A percentile compares a stretch with the other conserved stretches of the same genome.
These are phyloP conservation scores for Halictus rubicundus DNA, from an alignment of 1,140 invertebrate species.

Conservation along the genomic window DNA sequence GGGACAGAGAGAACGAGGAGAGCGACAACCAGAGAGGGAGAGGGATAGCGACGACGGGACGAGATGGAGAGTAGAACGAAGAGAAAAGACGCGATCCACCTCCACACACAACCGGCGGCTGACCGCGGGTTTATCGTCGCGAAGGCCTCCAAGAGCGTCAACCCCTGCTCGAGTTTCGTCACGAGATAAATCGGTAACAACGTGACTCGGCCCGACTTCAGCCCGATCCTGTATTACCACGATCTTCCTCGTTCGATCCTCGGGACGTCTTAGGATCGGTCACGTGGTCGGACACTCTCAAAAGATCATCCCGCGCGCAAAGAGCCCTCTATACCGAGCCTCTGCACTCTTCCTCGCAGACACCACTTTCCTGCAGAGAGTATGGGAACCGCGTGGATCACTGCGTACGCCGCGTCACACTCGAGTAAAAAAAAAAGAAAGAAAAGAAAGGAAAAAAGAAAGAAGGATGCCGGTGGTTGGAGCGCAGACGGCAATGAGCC, in stretches of 20 bases:
- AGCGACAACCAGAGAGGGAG: no score
- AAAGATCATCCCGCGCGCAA: no score
- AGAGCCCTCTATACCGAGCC: no score
- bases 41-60: no score
- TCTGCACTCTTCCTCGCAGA: no score
- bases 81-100: constrained; percentile 30
- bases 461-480: constrained; percentile 39
- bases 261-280: not conserved
- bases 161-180: constrained; percentile 48
- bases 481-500: constrained; percentile 57
- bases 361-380: no score
- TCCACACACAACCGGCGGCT: constrained; percentile 25
- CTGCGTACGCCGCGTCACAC: constrained; percentile 16
- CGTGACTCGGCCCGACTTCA: not conserved
- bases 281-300: no score
- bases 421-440: not conserved
- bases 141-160: constrained; percentile 55
- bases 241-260: no score
- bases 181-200: constrained; percentile 45
- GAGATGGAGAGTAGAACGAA: not conserved
- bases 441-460: not conserved
- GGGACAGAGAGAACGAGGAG: not conserved
- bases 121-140: constrained; percentile 41
- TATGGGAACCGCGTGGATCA: not conserved
- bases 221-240: no score